Base-by-base conservation (phyloP, 2,888 invertebrate species). In the Amaurobius ferox region DNA sequence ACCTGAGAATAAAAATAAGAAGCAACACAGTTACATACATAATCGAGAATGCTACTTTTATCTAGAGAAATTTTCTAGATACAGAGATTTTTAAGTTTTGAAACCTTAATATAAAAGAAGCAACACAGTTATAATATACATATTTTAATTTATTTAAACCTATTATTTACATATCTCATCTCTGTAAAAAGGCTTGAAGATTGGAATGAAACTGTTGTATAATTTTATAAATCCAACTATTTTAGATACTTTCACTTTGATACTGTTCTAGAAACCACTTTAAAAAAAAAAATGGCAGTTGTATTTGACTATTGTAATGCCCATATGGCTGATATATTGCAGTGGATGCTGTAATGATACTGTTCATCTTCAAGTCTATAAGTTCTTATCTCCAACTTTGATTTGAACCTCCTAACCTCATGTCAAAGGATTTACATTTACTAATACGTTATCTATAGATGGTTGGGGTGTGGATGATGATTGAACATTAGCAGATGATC, bases 401-500 rank as follows among this genome's bases (percentile, higher is more conserved):
- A n/a, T 2, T 55, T 23, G 23, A 55, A 55, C 23, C 23, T n/a
- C 11, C 23, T 55, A 55, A 23, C 23, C 23, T 48, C 32, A 55
- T 71, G 70, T 28, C 13, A 19, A 44, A 29, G 71, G n/a, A 30
- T 55, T 55, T 19, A 48, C 71, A 55, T 71, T 71, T 5, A 66
- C 32, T 66, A 48, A 70, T 26, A 35, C 44, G 29, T 32, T 76
- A 19, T 83, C 81, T 76, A 48, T 11, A 70, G 64, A 68, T 55
- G 70, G 64, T 32, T 29, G 64, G n/a, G 61, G 44, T 32, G 73
- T 19, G 9, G 74, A 30, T n/a, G n/a, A n/a, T 44, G 74, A 77
- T 11, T 32, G 39, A 48, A 83, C 64, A 64, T 70, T 83, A 29
- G 71, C 71, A 32, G 81, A 62, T 39, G 81, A 83, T 61, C 81